These are phyloP conservation scores for Diabrotica balteata DNA, from an alignment of 2,888 invertebrate genomes.

Conservation along the genomic window DNA sequence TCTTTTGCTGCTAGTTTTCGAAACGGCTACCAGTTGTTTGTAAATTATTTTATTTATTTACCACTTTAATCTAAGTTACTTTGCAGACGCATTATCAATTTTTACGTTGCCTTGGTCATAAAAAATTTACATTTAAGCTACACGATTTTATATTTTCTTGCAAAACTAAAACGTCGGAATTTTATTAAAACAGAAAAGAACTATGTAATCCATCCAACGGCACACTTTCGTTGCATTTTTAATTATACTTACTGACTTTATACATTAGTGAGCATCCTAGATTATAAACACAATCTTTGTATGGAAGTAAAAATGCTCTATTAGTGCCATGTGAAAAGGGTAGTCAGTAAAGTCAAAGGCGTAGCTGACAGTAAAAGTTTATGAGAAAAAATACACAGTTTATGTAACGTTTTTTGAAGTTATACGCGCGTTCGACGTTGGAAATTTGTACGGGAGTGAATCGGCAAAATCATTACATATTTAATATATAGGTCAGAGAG, in stretches of 20 bases:
- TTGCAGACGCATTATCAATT: neutral
- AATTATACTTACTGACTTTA: too few species aligned
- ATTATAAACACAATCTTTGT: too few species aligned
- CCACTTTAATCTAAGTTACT: neutral
- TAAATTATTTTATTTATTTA: neutral
- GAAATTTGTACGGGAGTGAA: too few species aligned
- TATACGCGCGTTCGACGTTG: too few species aligned
- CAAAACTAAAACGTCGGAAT: neutral
- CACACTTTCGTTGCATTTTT: too few species aligned
- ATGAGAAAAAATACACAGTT: neutral
- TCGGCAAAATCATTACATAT: too few species aligned
- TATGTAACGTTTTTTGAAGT: neutral
- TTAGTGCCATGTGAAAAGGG: neutral
- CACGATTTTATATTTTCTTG: neutral
- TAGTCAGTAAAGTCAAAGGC: neutral
- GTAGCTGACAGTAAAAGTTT: neutral
- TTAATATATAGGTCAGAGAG: too few species aligned
- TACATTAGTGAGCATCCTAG: too few species aligned
- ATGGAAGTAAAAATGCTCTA: too few species aligned
- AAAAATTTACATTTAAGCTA: neutral
- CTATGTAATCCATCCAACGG: too few species aligned
- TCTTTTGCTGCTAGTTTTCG: too few species aligned
- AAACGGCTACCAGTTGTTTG: too few species aligned
- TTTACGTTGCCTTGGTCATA: neutral
- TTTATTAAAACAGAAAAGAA: neutral